A percentile compares a stretch with the other conserved stretches of the same genome.
Conservation (phyloP, 2,113 vertebrate genomes). For the Ginglymostoma cirratum region DNA sequence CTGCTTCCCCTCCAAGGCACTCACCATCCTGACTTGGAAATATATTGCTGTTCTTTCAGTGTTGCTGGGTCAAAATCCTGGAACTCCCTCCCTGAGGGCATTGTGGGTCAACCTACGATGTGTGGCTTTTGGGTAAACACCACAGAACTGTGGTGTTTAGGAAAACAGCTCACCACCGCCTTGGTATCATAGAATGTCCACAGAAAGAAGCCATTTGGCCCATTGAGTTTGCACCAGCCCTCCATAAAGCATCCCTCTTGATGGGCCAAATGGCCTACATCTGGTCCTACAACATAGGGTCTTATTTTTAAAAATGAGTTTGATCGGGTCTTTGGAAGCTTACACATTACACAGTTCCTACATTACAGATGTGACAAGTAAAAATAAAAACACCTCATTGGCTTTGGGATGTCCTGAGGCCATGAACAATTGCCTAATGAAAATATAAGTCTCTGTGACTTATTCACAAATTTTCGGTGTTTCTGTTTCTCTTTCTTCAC, state of each 20-base stretch:
- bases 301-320: neutral
- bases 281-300: too few species aligned
- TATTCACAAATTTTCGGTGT: too few species aligned
- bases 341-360: neutral
- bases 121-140: too few species aligned
- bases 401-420: neutral
- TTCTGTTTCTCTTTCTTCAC: neutral
- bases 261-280: too few species aligned
- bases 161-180: neutral
- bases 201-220: too few species aligned
- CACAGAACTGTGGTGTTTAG: too few species aligned
- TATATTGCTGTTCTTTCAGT: neutral
- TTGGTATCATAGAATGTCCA: neutral
- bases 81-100: neutral
- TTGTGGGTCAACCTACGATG: neutral
- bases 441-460: neutral
- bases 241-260: too few species aligned
- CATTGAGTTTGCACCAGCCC: too few species aligned
- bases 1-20: neutral
- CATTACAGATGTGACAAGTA: neutral
- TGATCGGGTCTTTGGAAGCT: neutral
- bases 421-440: neutral
- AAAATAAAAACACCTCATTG: neutral
- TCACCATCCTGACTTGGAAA: neutral
- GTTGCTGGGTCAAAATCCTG: neutral